Conservation (phyloP, 2,797 vertebrate genomes). For the Poecilia wingei region DNA sequence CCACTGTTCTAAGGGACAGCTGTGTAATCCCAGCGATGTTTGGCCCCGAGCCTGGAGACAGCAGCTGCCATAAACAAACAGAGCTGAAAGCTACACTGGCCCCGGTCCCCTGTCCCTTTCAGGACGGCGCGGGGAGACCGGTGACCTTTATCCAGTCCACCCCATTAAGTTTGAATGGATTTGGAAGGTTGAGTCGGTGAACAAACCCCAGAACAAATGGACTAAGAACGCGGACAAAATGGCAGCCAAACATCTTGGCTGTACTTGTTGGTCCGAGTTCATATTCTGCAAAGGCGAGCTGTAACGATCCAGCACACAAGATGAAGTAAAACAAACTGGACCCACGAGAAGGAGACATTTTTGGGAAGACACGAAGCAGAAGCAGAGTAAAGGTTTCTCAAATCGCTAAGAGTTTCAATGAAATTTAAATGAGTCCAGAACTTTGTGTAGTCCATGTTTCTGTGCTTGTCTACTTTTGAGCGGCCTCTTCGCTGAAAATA, state of each 20-base stretch:
- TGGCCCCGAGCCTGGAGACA: conserved; percentile 69
- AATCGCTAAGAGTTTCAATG: neutral
- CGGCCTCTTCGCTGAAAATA: neutral
- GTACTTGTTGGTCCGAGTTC: neutral
- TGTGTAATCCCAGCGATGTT: conserved; percentile 51
- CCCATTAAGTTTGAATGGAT: conserved; percentile 56
- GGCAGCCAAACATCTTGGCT: conserved; percentile 11
- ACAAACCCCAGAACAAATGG: conserved; percentile 29
- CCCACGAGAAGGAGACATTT: neutral
- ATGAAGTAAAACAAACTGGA: neutral
- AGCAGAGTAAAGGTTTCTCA: neutral
- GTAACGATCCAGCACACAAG: neutral
- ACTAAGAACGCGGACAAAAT: conserved; percentile 29
- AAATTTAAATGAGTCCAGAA: neutral
- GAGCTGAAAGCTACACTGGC: conserved; percentile 71
- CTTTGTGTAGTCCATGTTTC: neutral
- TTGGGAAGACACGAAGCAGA: neutral
- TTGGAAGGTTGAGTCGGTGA: conserved; percentile 23
- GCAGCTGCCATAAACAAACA: conserved; percentile 80
- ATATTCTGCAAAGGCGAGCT: neutral
- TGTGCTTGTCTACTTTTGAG: neutral
- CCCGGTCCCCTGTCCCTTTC: conserved; percentile 51
- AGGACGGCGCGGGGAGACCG: conserved; percentile 37
- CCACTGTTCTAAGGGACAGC: conserved; percentile 64
- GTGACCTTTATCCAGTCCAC: conserved; percentile 43